Percentiles rank a stretch among this genome's conserved stretches.
Conservation (phyloP, 2,888 invertebrate genomes). For the Cheilosia variabilis region DNA sequence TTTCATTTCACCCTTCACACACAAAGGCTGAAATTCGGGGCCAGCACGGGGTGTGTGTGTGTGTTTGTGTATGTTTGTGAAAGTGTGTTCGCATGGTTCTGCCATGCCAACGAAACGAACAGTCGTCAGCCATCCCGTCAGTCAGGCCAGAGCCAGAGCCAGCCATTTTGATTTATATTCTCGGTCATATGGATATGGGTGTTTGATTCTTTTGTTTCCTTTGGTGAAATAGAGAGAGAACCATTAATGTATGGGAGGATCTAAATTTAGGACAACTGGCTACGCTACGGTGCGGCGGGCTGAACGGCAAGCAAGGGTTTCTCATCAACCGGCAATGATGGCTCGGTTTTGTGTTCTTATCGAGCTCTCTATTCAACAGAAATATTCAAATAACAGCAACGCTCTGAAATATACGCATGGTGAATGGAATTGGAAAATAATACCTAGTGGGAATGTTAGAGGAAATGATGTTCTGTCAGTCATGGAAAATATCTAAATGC, state of each 20-base stretch:
- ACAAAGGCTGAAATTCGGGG: slow-evolving; percentile 60
- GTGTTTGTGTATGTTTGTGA: slow-evolving; percentile 15
- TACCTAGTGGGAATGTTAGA: slow-evolving; percentile 40
- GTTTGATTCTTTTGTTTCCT: slow-evolving; percentile 77
- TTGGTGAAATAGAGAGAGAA: slow-evolving; percentile 71
- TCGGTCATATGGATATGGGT: slow-evolving; percentile 82
- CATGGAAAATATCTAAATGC: slow-evolving; percentile 29
- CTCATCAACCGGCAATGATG: slow-evolving; percentile 60
- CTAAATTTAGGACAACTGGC: slow-evolving; percentile 73
- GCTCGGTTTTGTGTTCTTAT: slow-evolving; percentile 63
- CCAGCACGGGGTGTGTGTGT: slow-evolving; percentile 29
- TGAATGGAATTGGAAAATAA: slow-evolving; percentile 34
- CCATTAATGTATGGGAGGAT: slow-evolving; percentile 78
- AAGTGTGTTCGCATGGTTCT: slow-evolving; percentile 62
- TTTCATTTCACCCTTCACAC: slow-evolving; percentile 72
- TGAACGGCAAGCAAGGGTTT: slow-evolving; percentile 38
- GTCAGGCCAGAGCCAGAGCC: slow-evolving; percentile 79
- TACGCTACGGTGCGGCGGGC: slow-evolving; percentile 13
- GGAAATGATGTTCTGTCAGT: slow-evolving; percentile 74
- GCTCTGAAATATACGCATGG: slow-evolving; percentile 7
- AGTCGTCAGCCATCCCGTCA: slow-evolving; percentile 80
- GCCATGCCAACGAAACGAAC: slow-evolving; percentile 83
- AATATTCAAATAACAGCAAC: neutral
- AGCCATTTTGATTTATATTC: slow-evolving; percentile 84
- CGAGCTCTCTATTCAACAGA: slow-evolving; percentile 46